A percentile compares a stretch with the other conserved stretches of the same genome.
phyloP scores from a whole-genome alignment of 1,140 invertebrate species.

The Aphis gossypii region DNA sequence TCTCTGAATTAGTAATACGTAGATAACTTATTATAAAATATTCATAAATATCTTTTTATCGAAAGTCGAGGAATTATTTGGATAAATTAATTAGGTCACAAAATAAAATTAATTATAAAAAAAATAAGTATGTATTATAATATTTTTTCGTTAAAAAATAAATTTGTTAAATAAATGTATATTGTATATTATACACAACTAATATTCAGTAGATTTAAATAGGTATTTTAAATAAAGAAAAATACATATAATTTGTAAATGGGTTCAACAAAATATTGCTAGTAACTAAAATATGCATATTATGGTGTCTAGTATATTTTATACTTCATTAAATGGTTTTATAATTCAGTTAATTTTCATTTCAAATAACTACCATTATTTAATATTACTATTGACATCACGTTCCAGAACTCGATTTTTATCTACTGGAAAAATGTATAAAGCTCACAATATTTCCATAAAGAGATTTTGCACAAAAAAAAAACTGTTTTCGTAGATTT shows the following conservation, averaged over 20 bases:
- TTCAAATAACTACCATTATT: not conserved
- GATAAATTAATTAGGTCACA: not conserved
- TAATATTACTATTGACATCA: not conserved
- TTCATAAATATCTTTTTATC: not conserved
- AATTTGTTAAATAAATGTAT: not conserved
- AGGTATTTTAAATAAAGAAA: not conserved
- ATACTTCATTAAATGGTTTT: not conserved
- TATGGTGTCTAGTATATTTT: not conserved
- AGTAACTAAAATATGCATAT: not conserved
- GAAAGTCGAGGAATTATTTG: not conserved
- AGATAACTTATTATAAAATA: not conserved
- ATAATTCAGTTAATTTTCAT: not conserved
- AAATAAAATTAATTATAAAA: not conserved
- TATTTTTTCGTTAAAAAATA: not conserved
- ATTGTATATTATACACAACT: too few species aligned
- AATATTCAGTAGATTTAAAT: not conserved
- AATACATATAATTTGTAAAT: not conserved
- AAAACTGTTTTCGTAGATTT: not conserved
- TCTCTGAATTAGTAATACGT: not conserved
- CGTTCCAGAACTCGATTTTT: not conserved
- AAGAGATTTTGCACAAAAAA: not conserved
- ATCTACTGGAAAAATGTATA: not conserved
- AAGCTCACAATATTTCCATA: not conserved
- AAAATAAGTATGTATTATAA: too few species aligned
- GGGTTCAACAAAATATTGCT: not conserved